A percentile compares a stretch with the other conserved stretches of the same genome.
phyloP scores from a whole-genome alignment of 1,140 invertebrate genomes.

The Phenacoccus solenopsis region DNA sequence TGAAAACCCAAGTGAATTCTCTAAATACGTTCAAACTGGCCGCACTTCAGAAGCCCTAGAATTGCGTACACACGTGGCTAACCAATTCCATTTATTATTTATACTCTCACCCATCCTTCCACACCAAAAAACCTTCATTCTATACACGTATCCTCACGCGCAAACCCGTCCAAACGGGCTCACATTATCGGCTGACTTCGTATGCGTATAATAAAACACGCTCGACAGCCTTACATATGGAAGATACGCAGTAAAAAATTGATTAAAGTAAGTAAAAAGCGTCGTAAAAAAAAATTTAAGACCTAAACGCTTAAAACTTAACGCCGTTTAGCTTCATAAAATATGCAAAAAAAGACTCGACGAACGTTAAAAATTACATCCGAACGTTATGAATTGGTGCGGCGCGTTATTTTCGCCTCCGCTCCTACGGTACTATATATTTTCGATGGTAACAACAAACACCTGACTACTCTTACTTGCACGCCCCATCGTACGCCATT shows the following conservation, averaged over 20 bases:
- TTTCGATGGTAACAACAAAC: neutral
- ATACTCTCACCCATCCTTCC: no score
- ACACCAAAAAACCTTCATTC: no score
- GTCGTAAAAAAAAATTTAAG: slow-evolving; percentile 12
- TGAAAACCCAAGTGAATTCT: no score
- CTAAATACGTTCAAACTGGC: no score
- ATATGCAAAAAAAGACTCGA: neutral
- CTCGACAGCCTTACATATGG: neutral
- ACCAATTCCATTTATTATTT: no score
- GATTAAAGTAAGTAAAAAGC: slow-evolving; percentile 12
- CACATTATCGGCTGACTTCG: neutral
- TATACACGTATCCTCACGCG: neutral
- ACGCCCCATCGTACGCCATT: no score
- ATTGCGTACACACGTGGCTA: no score
- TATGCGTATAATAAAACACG: neutral
- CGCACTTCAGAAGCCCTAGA: no score
- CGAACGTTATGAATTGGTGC: neutral
- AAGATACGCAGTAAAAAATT: neutral
- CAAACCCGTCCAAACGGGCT: no score
- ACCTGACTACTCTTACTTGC: no score
- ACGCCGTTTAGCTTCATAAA: neutral
- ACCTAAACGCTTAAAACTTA: slow-evolving; percentile 1
- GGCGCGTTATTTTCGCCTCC: neutral
- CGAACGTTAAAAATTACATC: slow-evolving; percentile 4
- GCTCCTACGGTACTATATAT: neutral